Conservation (phyloP, 2,888 invertebrate genomes). For the Cyrtodaria siliqua region DNA sequence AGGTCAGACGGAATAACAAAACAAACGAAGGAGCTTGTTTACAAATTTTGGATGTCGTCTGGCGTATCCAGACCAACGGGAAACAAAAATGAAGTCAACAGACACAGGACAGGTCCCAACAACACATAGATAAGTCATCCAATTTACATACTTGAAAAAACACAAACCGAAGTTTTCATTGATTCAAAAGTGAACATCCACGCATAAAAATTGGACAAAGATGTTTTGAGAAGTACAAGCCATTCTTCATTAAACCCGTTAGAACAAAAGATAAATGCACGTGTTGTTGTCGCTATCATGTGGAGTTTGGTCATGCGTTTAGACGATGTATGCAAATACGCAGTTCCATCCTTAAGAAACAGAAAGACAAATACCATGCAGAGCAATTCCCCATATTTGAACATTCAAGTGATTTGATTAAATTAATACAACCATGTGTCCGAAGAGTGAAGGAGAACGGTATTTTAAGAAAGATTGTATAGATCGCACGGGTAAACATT, state of each 20-base stretch:
- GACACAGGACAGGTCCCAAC: neutral
- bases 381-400: neutral
- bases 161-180: conserved; percentile 22
- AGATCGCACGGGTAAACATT: neutral
- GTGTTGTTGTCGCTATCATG: conserved; percentile 21
- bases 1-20: conserved; percentile 4
- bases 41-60: conserved; percentile 1
- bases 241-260: conserved; percentile 9
- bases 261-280: conserved; percentile 14
- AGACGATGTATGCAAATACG: neutral
- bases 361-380: neutral
- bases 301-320: too few species aligned
- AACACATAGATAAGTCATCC: too few species aligned
- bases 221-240: conserved; percentile 28
- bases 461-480: neutral
- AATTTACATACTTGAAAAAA: conserved; percentile 8
- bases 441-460: neutral
- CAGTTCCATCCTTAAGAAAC: neutral
- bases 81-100: conserved; percentile 5
- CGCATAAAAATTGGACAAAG: conserved; percentile 15
- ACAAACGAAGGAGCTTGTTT: neutral
- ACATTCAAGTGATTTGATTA: neutral
- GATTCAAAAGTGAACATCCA: conserved; percentile 18
- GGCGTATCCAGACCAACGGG: conserved; percentile 6
- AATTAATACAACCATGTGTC: neutral